These are phyloP conservation scores for Ptychadena robeensis DNA, from an alignment of 2,797 vertebrate genomes.

Conservation along the genomic window DNA sequence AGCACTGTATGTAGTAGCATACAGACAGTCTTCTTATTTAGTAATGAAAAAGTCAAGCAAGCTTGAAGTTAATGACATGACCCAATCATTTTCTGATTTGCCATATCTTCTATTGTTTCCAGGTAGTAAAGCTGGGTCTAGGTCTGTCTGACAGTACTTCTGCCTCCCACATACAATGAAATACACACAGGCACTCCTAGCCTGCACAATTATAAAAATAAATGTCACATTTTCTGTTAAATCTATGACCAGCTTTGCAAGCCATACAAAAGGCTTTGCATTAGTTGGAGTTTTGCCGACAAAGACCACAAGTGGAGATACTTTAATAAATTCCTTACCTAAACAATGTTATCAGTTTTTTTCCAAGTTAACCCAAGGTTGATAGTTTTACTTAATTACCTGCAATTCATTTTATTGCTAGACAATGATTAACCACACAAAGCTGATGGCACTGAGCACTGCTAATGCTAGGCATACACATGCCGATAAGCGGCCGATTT, in stretches of 20 bases:
- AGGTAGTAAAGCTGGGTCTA: no score
- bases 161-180: background rate
- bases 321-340: constrained; percentile 24
- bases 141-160: background rate
- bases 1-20: no score
- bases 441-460: constrained; percentile 47
- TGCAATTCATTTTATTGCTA: constrained; percentile 60
- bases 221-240: background rate
- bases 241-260: background rate
- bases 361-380: constrained; percentile 58
- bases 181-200: background rate
- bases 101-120: background rate
- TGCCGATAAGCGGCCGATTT: no score
- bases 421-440: constrained; percentile 65
- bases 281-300: constrained; percentile 53
- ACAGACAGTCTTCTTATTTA: no score
- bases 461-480: no score
- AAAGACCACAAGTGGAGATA: constrained; percentile 48
- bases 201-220: background rate
- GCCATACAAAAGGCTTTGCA: constrained; percentile 35
- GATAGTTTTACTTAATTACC: constrained; percentile 61
- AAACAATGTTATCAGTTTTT: constrained; percentile 59
- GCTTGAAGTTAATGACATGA: background rate
- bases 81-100: background rate
- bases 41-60: no score